Conservation (phyloP, 2,113 vertebrate species). For the Anthoscopus minutus region DNA sequence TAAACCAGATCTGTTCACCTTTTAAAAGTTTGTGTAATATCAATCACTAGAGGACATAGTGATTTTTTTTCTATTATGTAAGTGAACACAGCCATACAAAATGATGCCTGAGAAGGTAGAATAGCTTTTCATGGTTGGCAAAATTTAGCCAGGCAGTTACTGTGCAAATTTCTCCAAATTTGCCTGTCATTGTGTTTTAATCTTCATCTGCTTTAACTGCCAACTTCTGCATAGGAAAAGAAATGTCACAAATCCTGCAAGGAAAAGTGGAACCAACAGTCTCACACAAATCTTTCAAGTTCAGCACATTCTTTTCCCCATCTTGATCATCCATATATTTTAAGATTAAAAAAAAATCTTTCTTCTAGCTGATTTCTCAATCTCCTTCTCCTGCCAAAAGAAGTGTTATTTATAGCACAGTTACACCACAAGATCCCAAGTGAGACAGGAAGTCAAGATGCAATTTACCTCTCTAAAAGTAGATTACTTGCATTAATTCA, state of each 20-base stretch:
- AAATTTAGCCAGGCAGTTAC: not conserved
- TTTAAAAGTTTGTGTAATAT: not conserved
- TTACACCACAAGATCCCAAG: not conserved
- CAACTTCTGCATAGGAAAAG: not conserved
- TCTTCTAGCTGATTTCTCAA: not conserved
- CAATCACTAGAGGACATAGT: not conserved
- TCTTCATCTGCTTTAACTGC: not conserved
- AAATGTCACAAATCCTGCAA: not conserved
- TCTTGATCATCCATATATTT: not conserved
- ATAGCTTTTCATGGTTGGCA: not conserved
- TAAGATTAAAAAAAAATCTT: not conserved
- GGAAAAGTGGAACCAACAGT: not conserved
- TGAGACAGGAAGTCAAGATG: not conserved
- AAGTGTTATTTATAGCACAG: not conserved
- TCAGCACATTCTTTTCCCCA: not conserved
- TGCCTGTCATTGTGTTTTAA: not conserved
- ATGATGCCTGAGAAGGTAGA: not conserved
- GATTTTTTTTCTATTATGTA: not conserved
- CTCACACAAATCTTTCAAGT: not conserved
- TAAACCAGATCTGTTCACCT: not conserved
- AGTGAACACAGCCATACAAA: not conserved
- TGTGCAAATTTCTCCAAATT: slow-evolving; percentile 4
- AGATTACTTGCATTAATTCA: not conserved
- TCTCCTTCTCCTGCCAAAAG: not conserved
- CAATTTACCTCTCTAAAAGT: not conserved